Conservation (phyloP, 2,797 vertebrate genomes). For the Morelia viridis region DNA sequence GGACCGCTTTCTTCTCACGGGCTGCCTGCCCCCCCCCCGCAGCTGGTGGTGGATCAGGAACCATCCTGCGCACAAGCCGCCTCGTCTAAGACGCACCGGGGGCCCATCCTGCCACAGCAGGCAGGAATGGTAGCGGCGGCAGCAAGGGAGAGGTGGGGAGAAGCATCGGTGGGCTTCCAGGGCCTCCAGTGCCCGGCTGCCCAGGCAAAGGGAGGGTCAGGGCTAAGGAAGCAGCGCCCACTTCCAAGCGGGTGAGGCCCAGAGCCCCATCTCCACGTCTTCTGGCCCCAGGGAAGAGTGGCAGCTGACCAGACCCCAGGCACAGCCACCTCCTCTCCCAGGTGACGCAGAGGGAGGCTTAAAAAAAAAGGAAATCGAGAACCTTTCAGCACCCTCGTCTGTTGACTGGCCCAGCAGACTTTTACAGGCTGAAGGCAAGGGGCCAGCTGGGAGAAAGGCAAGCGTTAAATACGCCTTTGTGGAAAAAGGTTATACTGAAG, state of each 20-base stretch:
- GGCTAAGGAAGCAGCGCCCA: neutral
- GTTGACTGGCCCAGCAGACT: neutral
- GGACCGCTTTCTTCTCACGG: neutral
- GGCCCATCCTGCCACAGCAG: neutral
- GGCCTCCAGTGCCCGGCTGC: too few relatives aligned
- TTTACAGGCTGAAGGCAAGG: neutral
- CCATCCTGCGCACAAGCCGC: neutral
- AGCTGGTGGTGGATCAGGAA: neutral
- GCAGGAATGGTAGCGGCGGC: neutral
- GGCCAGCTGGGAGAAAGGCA: neutral
- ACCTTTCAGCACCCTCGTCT: neutral
- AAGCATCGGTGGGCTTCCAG: neutral
- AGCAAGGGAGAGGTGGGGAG: neutral
- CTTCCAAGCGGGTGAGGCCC: neutral
- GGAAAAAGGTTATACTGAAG: neutral
- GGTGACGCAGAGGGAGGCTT: neutral
- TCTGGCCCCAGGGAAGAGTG: neutral
- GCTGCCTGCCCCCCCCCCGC: neutral
- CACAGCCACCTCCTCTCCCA: neutral
- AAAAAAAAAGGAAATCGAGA: neutral
- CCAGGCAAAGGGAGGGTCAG: neutral
- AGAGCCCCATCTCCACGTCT: neutral
- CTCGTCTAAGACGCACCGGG: neutral
- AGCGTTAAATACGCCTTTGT: neutral
- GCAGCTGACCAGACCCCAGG: neutral